Conservation (phyloP, 2,888 invertebrate species). For the Hyalella azteca region DNA sequence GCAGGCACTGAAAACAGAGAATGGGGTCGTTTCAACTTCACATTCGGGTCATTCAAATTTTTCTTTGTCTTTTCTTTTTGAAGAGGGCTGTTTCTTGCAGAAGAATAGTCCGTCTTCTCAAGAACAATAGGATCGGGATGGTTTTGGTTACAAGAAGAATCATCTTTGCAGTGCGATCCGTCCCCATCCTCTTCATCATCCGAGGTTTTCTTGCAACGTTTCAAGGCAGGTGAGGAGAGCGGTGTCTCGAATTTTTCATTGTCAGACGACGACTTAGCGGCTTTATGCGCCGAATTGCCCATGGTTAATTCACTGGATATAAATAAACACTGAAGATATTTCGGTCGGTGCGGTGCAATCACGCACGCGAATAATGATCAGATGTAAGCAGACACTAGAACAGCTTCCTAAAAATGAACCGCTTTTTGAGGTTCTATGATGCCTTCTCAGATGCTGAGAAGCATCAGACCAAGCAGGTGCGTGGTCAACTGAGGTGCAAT, state of each 20-base stretch:
- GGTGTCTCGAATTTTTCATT: slow-evolving; percentile 20
- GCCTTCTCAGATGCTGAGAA: no score
- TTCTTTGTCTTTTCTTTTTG: neutral
- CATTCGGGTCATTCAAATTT: neutral
- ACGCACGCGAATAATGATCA: no score
- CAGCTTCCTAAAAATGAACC: no score
- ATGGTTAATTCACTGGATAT: neutral
- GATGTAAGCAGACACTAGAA: no score
- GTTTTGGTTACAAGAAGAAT: neutral
- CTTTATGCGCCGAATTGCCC: slow-evolving; percentile 13
- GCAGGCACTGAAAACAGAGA: slow-evolving; percentile 8
- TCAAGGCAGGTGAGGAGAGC: neutral
- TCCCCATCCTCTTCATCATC: neutral
- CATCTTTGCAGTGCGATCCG: neutral
- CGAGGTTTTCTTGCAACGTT: neutral
- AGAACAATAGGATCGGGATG: neutral
- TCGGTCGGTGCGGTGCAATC: no score
- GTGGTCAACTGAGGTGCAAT: no score
- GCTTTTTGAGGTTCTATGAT: no score
- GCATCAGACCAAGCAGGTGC: no score
- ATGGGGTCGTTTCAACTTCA: neutral
- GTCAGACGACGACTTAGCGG: slow-evolving; percentile 22
- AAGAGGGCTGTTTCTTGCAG: neutral
- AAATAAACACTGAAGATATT: neutral
- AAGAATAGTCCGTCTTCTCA: neutral